A percentile compares a stretch with the other conserved stretches of the same genome.
These are phyloP conservation scores for Creontiades dilutus DNA, from an alignment of 2,888 invertebrate genomes.

Conservation along the genomic window DNA sequence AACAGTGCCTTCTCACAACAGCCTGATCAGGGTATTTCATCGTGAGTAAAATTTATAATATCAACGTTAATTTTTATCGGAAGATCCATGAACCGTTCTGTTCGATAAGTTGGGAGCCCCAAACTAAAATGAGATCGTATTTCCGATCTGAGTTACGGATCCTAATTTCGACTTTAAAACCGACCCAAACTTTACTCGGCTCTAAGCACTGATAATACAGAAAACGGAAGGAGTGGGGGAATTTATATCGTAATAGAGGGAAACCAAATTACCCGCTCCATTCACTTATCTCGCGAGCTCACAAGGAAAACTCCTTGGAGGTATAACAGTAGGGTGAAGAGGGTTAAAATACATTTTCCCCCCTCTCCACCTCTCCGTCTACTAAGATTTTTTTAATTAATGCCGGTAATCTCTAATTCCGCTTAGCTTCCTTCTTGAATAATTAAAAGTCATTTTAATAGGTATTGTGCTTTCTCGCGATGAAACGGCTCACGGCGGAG, in stretches of 20 bases:
- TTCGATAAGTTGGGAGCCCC: too few species aligned
- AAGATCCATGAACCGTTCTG: too few species aligned
- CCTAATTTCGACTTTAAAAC: slow-evolving; percentile 33
- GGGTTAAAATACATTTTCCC: background rate
- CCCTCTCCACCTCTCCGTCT: background rate
- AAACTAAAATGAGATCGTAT: background rate
- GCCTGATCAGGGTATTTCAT: too few species aligned
- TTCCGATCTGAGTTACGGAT: slow-evolving; percentile 9
- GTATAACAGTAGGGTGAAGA: background rate
- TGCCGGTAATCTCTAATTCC: slow-evolving; percentile 57
- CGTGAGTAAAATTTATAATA: too few species aligned
- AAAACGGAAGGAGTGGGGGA: background rate
- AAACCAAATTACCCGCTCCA: slow-evolving; percentile 36
- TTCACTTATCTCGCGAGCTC: slow-evolving; percentile 32
- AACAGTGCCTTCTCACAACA: too few species aligned
- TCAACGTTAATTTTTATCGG: too few species aligned
- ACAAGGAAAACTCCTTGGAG: slow-evolving; percentile 32
- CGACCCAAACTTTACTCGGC: background rate
- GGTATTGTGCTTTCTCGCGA: too few species aligned
- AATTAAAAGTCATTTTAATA: slow-evolving; percentile 14
- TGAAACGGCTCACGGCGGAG: too few species aligned
- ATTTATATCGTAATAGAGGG: slow-evolving; percentile 34
- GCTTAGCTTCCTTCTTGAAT: slow-evolving; percentile 20
- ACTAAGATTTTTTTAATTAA: slow-evolving; percentile 38
- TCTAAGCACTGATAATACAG: slow-evolving; percentile 30